phyloP scores from a whole-genome alignment of 2,797 vertebrate genomes.

The Rhabdophis nuchalis region DNA sequence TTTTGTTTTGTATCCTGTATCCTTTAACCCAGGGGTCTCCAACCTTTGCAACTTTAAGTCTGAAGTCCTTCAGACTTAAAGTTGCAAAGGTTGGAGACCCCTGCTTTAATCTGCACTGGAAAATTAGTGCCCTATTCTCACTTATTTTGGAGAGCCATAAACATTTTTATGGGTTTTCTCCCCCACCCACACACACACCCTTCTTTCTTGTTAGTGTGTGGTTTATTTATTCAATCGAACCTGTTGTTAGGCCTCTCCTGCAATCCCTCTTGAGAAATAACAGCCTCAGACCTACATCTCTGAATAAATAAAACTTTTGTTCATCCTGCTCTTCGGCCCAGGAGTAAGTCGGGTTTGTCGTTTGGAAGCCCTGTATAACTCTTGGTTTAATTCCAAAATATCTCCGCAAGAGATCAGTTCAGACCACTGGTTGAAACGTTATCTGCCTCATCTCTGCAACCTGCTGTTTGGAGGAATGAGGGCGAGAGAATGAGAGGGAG shows the following conservation, averaged over 20 bases:
- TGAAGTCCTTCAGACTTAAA: too few relatives aligned
- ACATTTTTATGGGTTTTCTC: background rate
- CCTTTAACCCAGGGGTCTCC: too few relatives aligned
- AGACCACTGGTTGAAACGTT: background rate
- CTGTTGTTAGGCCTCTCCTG: background rate
- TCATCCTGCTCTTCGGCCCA: background rate
- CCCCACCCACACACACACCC: rapidly evolving
- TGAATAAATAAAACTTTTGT: background rate
- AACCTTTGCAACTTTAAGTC: too few relatives aligned
- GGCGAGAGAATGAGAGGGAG: background rate
- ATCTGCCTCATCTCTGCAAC: background rate
- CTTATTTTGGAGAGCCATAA: background rate
- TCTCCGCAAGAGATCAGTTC: background rate
- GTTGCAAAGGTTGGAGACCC: too few relatives aligned
- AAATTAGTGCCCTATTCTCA: too few relatives aligned
- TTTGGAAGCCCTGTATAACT: background rate
- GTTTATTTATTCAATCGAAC: background rate
- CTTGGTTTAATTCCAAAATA: background rate
- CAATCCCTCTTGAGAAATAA: background rate
- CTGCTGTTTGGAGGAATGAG: background rate
- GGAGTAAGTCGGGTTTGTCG: background rate
- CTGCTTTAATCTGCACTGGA: too few relatives aligned
- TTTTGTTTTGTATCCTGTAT: background rate
- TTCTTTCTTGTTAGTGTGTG: background rate
- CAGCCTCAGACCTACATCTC: background rate